phyloP scores from a whole-genome alignment of 2,113 vertebrate species.

The Ancistrus triradiatus region DNA sequence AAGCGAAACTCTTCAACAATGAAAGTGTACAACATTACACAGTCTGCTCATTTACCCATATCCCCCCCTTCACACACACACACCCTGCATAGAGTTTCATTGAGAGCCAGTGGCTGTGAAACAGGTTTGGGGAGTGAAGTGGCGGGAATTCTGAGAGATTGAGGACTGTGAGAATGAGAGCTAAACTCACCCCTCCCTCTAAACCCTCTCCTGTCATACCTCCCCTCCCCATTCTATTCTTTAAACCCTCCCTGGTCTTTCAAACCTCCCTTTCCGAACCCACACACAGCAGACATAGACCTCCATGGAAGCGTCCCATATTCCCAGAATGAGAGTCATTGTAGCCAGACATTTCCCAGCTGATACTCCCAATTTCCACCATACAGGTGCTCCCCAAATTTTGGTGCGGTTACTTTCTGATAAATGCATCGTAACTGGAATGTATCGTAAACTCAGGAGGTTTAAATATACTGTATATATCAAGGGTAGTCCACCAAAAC shows the following conservation, averaged over 20 bases:
- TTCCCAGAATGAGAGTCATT: background rate
- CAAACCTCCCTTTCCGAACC: background rate
- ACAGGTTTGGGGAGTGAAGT: conserved; percentile 52
- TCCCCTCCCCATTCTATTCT: background rate
- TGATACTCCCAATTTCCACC: no score
- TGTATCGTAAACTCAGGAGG: no score
- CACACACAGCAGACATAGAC: background rate
- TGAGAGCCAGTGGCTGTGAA: conserved; percentile 57
- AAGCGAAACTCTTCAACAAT: background rate
- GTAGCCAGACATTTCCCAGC: no score
- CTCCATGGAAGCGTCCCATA: background rate
- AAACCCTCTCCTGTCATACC: background rate
- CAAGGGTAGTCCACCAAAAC: no score
- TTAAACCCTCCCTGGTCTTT: background rate
- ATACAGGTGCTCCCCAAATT: no score
- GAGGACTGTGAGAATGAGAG: conserved; percentile 42
- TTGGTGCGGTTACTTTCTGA: no score
- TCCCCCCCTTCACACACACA: conserved; percentile 1
- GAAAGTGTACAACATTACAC: conserved; percentile 7
- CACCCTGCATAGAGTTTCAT: conserved; percentile 19
- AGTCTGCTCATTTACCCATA: no score
- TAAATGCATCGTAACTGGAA: no score
- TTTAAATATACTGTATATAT: no score
- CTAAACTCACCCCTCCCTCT: background rate
- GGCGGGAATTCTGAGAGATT: conserved; percentile 53